Percentiles rank a stretch among this genome's conserved stretches.
Evolutionary conservation across 2,113 vertebrate species (phyloP).

Genomic region (Syrrhaptes paradoxus): DNA sequence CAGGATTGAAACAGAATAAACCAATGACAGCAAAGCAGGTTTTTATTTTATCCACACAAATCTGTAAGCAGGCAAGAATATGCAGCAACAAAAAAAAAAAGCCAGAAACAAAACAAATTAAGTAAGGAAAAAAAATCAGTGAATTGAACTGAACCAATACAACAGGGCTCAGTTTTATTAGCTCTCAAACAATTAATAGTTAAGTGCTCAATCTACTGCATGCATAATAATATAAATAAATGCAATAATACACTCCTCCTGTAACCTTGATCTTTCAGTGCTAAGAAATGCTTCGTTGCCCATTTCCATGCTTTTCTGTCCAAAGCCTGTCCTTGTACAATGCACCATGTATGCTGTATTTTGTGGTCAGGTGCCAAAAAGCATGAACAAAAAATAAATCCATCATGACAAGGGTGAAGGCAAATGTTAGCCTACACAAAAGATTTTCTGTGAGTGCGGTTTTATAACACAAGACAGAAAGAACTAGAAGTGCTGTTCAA

Average conservation of each 20-base stretch:
- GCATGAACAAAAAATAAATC: background rate
- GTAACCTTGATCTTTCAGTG: background rate
- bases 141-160: background rate
- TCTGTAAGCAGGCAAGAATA: background rate
- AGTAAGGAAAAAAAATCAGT: background rate
- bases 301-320: background rate
- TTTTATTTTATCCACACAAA: background rate
- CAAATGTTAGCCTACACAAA: slow-evolving; percentile 23
- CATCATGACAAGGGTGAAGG: background rate
- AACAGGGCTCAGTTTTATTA: background rate
- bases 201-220: background rate
- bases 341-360: background rate
- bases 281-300: background rate
- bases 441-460: background rate
- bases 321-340: background rate
- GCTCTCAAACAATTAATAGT: background rate
- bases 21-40: background rate
- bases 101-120: background rate
- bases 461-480: background rate
- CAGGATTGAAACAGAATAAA: background rate
- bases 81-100: background rate
- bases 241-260: background rate
- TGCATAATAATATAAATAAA: background rate
- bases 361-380: background rate
- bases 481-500: background rate